These are phyloP conservation scores for Euleptes europaea DNA, from an alignment of 2,113 vertebrate species.

Conservation along the genomic window DNA sequence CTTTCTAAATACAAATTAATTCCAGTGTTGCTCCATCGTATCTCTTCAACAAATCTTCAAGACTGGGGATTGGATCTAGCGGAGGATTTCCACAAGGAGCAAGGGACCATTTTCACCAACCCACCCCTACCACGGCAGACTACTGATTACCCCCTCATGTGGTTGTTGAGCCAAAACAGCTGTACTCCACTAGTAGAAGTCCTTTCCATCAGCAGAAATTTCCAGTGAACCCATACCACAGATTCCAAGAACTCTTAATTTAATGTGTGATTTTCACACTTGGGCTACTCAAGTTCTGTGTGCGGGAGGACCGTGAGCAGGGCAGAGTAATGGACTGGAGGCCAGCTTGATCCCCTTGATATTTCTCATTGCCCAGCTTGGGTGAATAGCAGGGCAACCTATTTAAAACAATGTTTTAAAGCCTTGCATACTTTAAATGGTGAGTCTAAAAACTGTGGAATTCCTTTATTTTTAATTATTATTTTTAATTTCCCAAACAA, in stretches of 20 bases:
- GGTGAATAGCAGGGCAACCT: not conserved
- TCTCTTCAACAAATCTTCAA: not conserved
- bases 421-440: constrained; percentile 6
- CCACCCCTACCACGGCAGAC: too few relatives aligned
- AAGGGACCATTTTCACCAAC: too few relatives aligned
- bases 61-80: too few relatives aligned
- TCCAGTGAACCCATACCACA: not conserved
- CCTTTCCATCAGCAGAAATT: too few relatives aligned
- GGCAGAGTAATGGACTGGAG: not conserved
- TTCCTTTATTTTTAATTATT: too few relatives aligned
- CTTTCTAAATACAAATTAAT: too few relatives aligned
- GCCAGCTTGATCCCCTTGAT: not conserved
- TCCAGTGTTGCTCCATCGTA: not conserved
- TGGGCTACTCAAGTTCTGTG: not conserved
- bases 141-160: too few relatives aligned
- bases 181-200: too few relatives aligned
- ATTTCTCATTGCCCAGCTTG: not conserved
- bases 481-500: too few relatives aligned
- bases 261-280: not conserved
- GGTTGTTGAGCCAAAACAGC: too few relatives aligned
- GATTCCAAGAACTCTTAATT: not conserved
- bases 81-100: too few relatives aligned
- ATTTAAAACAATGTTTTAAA: not conserved
- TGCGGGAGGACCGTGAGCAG: not conserved
- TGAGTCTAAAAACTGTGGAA: not conserved